These are phyloP conservation scores for Brachypalpus laphriformis DNA, from an alignment of 2,888 invertebrate species.

Conservation along the genomic window DNA sequence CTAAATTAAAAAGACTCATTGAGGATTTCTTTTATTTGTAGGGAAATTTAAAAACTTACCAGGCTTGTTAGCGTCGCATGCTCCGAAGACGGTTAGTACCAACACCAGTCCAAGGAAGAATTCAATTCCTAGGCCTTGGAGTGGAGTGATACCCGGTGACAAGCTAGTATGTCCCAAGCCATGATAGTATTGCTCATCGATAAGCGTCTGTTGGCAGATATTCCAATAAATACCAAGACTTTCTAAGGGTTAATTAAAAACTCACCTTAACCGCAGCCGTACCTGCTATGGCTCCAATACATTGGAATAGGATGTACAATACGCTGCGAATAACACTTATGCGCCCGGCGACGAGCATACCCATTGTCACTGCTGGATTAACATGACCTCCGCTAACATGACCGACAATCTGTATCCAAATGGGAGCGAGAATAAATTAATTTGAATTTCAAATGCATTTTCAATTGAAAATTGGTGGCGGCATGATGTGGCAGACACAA, in stretches of 20 bases:
- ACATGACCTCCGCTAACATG: constrained; percentile 95
- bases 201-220: constrained; percentile 85
- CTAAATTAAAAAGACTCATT: constrained; percentile 79
- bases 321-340: constrained; percentile 89
- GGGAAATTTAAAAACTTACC: constrained; percentile 72
- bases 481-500: neutral
- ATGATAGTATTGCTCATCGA: constrained; percentile 86
- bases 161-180: constrained; percentile 89
- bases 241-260: constrained; percentile 9
- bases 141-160: constrained; percentile 85
- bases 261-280: constrained; percentile 88
- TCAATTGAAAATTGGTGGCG: constrained; percentile 54
- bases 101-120: constrained; percentile 95
- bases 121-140: constrained; percentile 95
- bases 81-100: constrained; percentile 94
- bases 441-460: constrained; percentile 67
- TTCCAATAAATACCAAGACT: neutral
- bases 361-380: constrained; percentile 95
- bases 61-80: constrained; percentile 83
- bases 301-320: constrained; percentile 92
- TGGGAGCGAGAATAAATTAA: constrained; percentile 69
- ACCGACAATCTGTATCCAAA: constrained; percentile 87
- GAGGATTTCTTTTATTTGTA: neutral
- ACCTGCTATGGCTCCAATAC: constrained; percentile 91
- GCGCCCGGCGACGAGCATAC: constrained; percentile 90